Evolutionary conservation across 2,113 vertebrate species (phyloP), one percentile per base, ranked within the genome.

Genomic region (Anolis sagrei): DNA sequence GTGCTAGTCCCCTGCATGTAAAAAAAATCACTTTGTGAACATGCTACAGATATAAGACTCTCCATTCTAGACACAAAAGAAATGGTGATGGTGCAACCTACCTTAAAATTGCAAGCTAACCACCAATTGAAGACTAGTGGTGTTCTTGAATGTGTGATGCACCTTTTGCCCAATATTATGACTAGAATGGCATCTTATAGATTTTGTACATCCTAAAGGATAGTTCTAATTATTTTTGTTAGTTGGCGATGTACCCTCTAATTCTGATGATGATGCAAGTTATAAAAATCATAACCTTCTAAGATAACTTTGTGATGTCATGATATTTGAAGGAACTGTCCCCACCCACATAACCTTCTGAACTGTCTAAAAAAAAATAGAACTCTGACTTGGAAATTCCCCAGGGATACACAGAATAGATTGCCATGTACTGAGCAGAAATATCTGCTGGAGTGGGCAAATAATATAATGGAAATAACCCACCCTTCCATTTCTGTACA

Each of bases 291-390:
- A 85, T 87, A 87, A 90, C 68, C 79, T 88, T 89, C 86, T 87
- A 90, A 79, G 88, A 91, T 21, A 93, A 66, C 69, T 69, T 79
- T 0, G 89, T 93, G 84, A 75, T 49, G 91, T 94, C 90, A 92
- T 93, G 88, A 91, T 93, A 91, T 91, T 93, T 96, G 89, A 94
- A 86, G 85, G 89, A 95, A 96, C 94, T 58, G 91, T 62, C 96
- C 96, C 96, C 96, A 97, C 96, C 97, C 94, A 97, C 96, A 90
- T 88, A 91, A 27, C 74, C 91, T 94, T 91, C 87, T 89, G 94
- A 91, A 90, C 88, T 90, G 78, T 83, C 14, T 23, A 36, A 73
- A 88, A 85, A 73, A 88, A 85, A 51, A 16, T 23, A 70, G 5
- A 93, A n/a, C 82, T 36, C 58, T 85, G 51, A 82, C 61, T 86